Conservation (phyloP, 1,140 invertebrate species). For the Heterodera schachtii region DNA sequence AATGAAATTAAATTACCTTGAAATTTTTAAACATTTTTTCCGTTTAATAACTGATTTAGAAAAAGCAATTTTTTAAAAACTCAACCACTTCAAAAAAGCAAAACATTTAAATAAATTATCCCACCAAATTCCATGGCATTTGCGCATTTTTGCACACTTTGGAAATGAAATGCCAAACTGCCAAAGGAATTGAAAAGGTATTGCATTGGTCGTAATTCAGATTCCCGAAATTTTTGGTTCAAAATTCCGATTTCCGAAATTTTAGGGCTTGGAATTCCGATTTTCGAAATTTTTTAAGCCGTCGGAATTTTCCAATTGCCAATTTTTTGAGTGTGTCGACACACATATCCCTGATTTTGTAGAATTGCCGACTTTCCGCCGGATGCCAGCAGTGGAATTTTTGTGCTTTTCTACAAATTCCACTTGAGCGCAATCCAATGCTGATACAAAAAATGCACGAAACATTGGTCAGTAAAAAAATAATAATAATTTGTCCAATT, state of each 20-base stretch:
- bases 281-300: neutral
- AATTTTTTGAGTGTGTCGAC: neutral
- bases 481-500: neutral
- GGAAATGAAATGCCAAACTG: conserved; percentile 7
- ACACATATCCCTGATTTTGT: neutral
- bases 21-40: no score
- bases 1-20: no score
- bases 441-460: neutral
- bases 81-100: no score
- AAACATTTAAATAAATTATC: no score
- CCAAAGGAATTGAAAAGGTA: neutral
- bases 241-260: no score
- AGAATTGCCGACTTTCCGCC: conserved; percentile 51
- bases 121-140: conserved; percentile 48
- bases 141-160: conserved; percentile 48
- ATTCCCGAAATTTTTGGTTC: no score
- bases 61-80: no score
- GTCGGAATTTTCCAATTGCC: no score
- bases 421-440: conserved; percentile 15
- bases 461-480: conserved; percentile 6
- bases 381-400: conserved; percentile 49
- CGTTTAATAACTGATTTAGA: no score
- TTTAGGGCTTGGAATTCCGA: no score
- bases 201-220: no score
- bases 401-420: conserved; percentile 38